phyloP scores from a whole-genome alignment of 2,888 invertebrate species.

The Pristionchus exspectatus region DNA sequence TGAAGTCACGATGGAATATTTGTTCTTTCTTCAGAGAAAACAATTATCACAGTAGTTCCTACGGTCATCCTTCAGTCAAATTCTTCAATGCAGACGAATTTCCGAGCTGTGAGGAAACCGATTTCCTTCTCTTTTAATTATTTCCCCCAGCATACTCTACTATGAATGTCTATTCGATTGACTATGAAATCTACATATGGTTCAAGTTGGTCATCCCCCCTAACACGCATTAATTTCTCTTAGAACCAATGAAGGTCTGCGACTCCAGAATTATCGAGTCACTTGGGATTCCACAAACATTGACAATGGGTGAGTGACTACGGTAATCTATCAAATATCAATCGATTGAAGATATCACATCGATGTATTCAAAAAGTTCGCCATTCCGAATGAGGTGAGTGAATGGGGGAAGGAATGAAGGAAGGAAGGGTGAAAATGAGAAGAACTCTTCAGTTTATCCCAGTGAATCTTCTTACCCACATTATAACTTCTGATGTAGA shows the following conservation, averaged over 20 bases:
- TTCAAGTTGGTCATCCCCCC: neutral
- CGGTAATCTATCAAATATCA: neutral
- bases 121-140: neutral
- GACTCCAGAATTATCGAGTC: neutral
- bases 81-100: constrained; percentile 2
- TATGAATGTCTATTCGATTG: neutral
- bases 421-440: neutral
- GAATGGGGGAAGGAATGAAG: neutral
- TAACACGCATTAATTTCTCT: neutral
- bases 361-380: neutral
- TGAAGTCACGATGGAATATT: neutral
- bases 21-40: neutral
- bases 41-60: neutral
- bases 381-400: neutral
- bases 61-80: neutral
- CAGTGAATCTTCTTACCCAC: neutral
- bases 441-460: neutral
- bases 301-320: neutral
- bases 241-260: neutral
- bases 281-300: neutral
- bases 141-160: neutral
- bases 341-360: neutral
- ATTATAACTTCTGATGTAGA: neutral
- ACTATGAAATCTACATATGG: constrained; percentile 14
- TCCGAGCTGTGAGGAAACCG: neutral